Evolutionary conservation across 2,888 invertebrate species (phyloP), one percentile per base, ranked within the genome.

Genomic region (Watsonalla cultraria): DNA sequence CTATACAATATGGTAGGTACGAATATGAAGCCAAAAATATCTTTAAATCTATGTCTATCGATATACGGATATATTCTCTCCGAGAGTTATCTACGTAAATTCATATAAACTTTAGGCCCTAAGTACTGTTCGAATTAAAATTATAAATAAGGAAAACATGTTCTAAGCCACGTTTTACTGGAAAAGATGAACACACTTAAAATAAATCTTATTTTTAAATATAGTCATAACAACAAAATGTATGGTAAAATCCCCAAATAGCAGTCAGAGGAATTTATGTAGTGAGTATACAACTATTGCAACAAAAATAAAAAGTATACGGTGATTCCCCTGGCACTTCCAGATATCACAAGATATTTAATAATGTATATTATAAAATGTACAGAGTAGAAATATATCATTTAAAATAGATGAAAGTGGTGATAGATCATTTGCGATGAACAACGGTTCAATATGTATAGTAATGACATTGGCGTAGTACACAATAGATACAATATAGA

Each of bases 11-110:
- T 49, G 37, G 14, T 5, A 11, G 11, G 37, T 39, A 35, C n/a
- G 66, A 82, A 82, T 80, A 81, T 75, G 75, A 86, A 85, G 83
- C 80, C 79, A 78, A 83, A 84, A 84, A 86, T 85, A 85, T 82
- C 60, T 76, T 79, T 78, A 78, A 70, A 76, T 76, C 76, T 81
- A 82, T 79, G 74, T 64, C 73, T 66, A 76, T 72, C 66, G 68
- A 77, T 73, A 78, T 74, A 78, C 70, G 75, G 78, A 76, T 77
- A 78, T 65, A 55, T 74, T 80, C 78, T 77, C 75, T 73, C 72
- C 68, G 66, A 74, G 67, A 67, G 62, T 66, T 64, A 65, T 70
- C 70, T 73, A 75, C 64, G 79, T 71, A 76, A 74, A 72, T 73
- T 76, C 71, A 69, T 70, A 70, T 70, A 73, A 72, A 68, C 67